Base-by-base conservation (phyloP, 2,888 invertebrate genomes). In the Andrena camellia region DNA sequence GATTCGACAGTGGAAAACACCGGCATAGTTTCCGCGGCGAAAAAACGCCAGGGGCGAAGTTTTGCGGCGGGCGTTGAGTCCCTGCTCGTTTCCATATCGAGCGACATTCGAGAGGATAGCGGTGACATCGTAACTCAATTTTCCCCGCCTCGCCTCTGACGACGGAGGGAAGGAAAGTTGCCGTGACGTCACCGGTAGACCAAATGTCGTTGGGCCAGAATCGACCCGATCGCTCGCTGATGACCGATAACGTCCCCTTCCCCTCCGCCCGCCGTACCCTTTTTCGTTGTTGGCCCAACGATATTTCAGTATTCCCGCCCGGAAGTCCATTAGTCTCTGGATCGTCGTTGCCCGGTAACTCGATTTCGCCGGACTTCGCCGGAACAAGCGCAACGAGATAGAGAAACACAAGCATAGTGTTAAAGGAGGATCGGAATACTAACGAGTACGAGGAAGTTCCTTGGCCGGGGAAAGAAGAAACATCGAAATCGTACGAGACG, bases 51-150 rank as follows among this genome's bases (percentile, higher is more conserved):
- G 52, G 26, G 48, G n/a, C 59, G 60, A 64, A 78, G 80, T 83
- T 82, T 81, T 78, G 88, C 76, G 83, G 73, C 78, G 68, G 83
- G 29, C 78, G 33, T 35, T 59, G 59, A 74, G 80, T 81, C 77
- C 31, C 80, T 62, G 77, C 82, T 85, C 84, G 84, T 89, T 89
- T 89, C 78, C 89, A 89, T 89, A 89, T 86, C 85, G 84, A 81
- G 76, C 81, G 84, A 80, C 83, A 82, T 88, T 84, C 82, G 76
- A 80, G 78, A 67, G 85, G 74, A 70, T 81, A 85, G 78, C 80
- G 68, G 72, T 80, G 85, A 83, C 83, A 83, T 81, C 86, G 86
- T 88, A 88, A 88, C 86, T 88, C 86, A 84, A 88, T 88, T 87
- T 84, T 83, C 84, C 8, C 68, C 13, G 74, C 76, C 76, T 63